Evolutionary conservation across 2,797 vertebrate genomes (phyloP).

Genomic region (Sphenodon punctatus): DNA sequence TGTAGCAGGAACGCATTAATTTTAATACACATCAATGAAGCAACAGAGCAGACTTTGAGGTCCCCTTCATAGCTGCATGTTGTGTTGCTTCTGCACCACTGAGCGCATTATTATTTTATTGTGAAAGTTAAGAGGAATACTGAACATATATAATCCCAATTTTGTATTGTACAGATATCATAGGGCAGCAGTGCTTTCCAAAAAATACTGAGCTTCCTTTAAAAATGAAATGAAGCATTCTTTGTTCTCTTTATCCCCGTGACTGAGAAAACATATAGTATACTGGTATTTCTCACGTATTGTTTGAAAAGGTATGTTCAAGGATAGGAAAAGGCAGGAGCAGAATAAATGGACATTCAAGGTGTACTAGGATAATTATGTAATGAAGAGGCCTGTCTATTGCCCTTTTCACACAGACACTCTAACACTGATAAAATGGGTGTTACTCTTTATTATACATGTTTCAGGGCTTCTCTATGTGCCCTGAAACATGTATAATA

Average conservation of each 20-base stretch:
- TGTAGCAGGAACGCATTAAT: conserved; percentile 44
- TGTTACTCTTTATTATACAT: too few species aligned
- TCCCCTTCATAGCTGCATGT: conserved; percentile 19
- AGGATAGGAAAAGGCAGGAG: background rate
- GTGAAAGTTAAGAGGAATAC: conserved; percentile 32
- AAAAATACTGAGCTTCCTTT: background rate
- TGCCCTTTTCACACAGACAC: too few species aligned
- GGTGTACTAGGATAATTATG: accelerated
- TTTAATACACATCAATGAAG: conserved; percentile 35
- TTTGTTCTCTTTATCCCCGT: background rate
- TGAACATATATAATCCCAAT: conserved; percentile 12
- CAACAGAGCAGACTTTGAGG: conserved; percentile 26
- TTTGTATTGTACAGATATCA: background rate
- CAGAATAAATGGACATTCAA: background rate
- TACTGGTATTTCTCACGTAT: too few species aligned
- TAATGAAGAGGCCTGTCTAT: background rate
- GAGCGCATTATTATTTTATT: conserved; percentile 48
- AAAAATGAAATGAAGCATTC: conserved; percentile 8
- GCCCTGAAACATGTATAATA: too few species aligned
- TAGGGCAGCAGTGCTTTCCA: background rate
- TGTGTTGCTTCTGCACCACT: conserved; percentile 29
- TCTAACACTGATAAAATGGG: too few species aligned
- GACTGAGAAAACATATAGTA: background rate
- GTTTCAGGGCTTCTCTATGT: too few species aligned
- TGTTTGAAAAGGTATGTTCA: too few species aligned